Evolutionary conservation across 2,888 invertebrate species (phyloP).

Genomic region (Rhingia rostrata): DNA sequence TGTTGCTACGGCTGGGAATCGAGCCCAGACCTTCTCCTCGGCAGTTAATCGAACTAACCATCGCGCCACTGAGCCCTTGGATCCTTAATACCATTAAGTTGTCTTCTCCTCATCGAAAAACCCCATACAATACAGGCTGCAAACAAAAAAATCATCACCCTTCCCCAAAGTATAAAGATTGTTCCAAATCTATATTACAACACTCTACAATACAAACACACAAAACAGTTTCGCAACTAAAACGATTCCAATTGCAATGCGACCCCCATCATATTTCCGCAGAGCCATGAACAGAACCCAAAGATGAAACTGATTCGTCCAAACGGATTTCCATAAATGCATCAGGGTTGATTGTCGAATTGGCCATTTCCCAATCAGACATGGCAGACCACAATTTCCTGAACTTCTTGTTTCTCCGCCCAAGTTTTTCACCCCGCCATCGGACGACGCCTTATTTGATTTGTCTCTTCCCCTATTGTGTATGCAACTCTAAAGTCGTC

Average conservation of each 20-base stretch:
- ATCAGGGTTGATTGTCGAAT: conserved; percentile 70
- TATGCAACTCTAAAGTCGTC: conserved; percentile 22
- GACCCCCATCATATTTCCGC: conserved; percentile 38
- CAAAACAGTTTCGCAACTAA: background rate
- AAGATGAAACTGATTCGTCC: conserved; percentile 63
- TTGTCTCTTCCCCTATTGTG: background rate
- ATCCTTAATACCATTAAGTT: no score
- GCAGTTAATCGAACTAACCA: no score
- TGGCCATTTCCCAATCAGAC: conserved; percentile 74
- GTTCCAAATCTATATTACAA: background rate
- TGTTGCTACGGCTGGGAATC: no score
- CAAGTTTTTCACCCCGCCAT: conserved; percentile 9
- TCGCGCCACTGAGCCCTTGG: no score
- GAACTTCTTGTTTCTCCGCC: conserved; percentile 43
- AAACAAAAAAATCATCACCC: no score
- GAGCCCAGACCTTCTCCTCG: no score
- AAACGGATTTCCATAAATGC: conserved; percentile 74
- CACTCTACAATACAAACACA: conserved; percentile 1
- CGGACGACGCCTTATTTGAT: conserved; percentile 5
- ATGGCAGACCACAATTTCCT: conserved; percentile 72
- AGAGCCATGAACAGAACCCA: conserved; percentile 27
- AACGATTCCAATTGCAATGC: conserved; percentile 18
- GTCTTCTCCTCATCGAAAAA: no score
- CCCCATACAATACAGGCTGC: no score
- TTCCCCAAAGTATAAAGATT: background rate